Evolutionary conservation across 2,797 vertebrate genomes (phyloP).

Genomic region (Tragopan temminckii): DNA sequence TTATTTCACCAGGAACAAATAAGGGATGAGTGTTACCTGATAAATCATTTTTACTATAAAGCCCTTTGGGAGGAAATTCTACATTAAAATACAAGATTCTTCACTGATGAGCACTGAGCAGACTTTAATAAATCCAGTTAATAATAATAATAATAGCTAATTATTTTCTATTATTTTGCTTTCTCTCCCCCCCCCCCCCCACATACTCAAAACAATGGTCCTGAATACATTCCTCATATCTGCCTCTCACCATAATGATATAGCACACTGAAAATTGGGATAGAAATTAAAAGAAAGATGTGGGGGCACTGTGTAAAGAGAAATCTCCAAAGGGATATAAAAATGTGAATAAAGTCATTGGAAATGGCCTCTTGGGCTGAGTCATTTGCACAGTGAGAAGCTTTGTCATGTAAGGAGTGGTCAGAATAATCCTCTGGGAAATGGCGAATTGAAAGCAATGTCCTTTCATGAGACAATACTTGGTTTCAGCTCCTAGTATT

Average conservation of each 20-base stretch:
- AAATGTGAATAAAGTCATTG: constrained; percentile 31
- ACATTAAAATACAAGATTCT: background rate
- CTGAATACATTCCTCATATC: background rate
- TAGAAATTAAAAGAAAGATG: background rate
- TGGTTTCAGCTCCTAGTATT: background rate
- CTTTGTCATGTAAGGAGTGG: background rate
- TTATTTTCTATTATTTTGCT: background rate
- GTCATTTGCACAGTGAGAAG: constrained; percentile 1
- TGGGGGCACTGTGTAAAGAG: background rate
- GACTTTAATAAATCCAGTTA: background rate
- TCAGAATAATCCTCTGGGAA: constrained; percentile 4
- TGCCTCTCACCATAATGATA: background rate
- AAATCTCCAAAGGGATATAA: background rate
- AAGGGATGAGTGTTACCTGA: background rate
- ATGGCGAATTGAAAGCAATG: background rate
- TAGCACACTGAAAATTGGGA: background rate
- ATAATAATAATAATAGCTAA: background rate
- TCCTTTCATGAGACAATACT: background rate
- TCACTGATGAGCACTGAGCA: background rate
- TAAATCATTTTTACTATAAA: background rate
- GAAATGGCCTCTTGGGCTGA: constrained; percentile 20
- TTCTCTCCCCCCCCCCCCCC: background rate
- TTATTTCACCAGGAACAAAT: background rate
- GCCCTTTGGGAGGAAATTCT: background rate
- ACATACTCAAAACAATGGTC: background rate